phyloP scores from a whole-genome alignment of 2,797 vertebrate genomes.

The Neosalanx taihuensis region DNA sequence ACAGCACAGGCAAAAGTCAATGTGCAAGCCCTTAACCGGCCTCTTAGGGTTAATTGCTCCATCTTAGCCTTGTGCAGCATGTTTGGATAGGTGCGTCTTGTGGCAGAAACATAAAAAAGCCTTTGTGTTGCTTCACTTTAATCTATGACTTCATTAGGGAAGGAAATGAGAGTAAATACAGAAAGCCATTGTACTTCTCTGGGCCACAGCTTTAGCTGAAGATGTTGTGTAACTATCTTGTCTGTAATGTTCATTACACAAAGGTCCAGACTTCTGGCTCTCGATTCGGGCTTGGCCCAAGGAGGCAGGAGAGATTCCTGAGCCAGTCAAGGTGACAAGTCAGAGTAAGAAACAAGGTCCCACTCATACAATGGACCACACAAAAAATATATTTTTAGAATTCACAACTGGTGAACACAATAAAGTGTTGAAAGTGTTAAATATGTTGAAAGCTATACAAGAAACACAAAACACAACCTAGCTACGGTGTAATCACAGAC shows the following conservation, averaged over 20 bases:
- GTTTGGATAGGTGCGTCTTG: slow-evolving; percentile 82
- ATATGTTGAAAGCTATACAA: slow-evolving; percentile 16
- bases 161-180: slow-evolving; percentile 83
- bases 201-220: slow-evolving; percentile 55
- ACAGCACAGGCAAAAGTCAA: slow-evolving; percentile 41
- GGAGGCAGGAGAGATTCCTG: slow-evolving; percentile 16
- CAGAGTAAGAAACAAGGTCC: slow-evolving; percentile 3
- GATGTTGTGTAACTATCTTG: slow-evolving; percentile 75
- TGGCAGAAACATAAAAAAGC: slow-evolving; percentile 77
- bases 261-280: slow-evolving; percentile 41
- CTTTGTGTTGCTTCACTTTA: slow-evolving; percentile 82
- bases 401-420: slow-evolving; percentile 33
- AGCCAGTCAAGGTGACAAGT: slow-evolving; percentile 21
- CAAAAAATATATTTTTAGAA: slow-evolving; percentile 7
- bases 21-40: slow-evolving; percentile 58
- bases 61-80: slow-evolving; percentile 71
- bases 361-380: neutral
- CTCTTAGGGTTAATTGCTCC: slow-evolving; percentile 71
- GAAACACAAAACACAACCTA: slow-evolving; percentile 25
- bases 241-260: slow-evolving; percentile 69
- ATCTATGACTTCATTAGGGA: slow-evolving; percentile 85
- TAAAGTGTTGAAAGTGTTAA: neutral
- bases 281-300: slow-evolving; percentile 29
- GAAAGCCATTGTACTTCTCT: slow-evolving; percentile 82
- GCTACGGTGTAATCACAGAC: slow-evolving; percentile 23